Percentiles rank a stretch among this genome's conserved stretches.
phyloP scores from a whole-genome alignment of 2,113 vertebrate genomes.

The Epinephelus lanceolatus region DNA sequence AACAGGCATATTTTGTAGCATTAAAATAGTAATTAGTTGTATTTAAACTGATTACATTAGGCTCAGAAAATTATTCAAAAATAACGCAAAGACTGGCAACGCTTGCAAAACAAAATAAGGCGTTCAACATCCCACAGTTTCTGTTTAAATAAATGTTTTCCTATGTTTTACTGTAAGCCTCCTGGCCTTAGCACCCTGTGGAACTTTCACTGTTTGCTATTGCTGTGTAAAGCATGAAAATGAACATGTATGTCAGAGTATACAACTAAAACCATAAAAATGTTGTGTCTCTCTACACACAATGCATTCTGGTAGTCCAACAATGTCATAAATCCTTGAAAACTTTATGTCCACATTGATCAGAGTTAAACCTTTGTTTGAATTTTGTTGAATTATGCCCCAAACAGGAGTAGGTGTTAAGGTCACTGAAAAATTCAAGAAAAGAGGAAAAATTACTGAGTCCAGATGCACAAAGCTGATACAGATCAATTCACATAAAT shows the following conservation, averaged over 20 bases:
- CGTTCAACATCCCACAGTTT: no score
- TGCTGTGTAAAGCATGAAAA: no score
- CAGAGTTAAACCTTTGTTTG: not conserved
- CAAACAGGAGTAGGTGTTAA: not conserved
- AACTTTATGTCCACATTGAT: not conserved
- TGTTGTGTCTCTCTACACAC: not conserved
- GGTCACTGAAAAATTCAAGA: not conserved
- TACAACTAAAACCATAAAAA: not conserved
- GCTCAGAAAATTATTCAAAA: no score
- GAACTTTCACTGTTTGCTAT: not conserved
- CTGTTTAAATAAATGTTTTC: no score
- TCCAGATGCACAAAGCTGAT: conserved; percentile 2
- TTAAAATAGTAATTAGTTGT: no score
- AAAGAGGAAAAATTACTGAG: not conserved
- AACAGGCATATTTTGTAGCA: no score
- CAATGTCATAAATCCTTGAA: not conserved
- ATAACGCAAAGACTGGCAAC: no score
- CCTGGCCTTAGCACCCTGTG: no score
- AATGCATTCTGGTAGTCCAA: not conserved
- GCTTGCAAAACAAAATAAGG: no score
- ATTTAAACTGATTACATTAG: no score
- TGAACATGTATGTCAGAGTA: no score
- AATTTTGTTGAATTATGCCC: not conserved
- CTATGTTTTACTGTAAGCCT: no score
- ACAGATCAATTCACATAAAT: not conserved